A percentile compares a stretch with the other conserved stretches of the same genome.
phyloP scores from a whole-genome alignment of 2,888 invertebrate species.

The Trilocha varians region DNA sequence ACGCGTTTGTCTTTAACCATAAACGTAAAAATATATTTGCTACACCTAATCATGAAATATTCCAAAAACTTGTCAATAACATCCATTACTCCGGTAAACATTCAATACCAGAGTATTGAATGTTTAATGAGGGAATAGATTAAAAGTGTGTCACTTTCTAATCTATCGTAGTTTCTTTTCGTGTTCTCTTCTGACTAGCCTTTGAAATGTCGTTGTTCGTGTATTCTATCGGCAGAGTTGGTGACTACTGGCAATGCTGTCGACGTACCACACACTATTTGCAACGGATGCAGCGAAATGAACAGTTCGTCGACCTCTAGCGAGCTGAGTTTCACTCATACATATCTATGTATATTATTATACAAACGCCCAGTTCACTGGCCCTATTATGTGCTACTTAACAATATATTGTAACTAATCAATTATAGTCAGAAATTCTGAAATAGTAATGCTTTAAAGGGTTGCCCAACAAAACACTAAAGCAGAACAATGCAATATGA shows the following conservation, averaged over 20 bases:
- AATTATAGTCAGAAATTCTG: no score
- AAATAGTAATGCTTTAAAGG: no score
- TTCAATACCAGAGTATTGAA: no score
- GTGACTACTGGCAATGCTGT: slow-evolving; percentile 34
- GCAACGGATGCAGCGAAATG: slow-evolving; percentile 73
- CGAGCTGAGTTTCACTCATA: slow-evolving; percentile 67
- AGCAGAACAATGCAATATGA: neutral
- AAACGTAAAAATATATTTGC: no score
- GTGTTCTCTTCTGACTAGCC: slow-evolving; percentile 46
- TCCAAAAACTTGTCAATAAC: no score
- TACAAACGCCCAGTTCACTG: slow-evolving; percentile 62
- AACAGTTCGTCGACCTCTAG: slow-evolving; percentile 66
- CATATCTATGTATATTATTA: slow-evolving; percentile 10
- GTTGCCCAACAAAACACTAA: slow-evolving; percentile 2
- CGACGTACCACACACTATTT: slow-evolving; percentile 64
- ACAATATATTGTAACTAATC: slow-evolving; percentile 24
- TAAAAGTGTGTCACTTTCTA: slow-evolving; percentile 42
- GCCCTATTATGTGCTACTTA: slow-evolving; percentile 54
- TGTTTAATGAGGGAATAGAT: slow-evolving; percentile 18
- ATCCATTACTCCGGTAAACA: no score
- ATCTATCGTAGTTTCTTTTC: slow-evolving; percentile 42
- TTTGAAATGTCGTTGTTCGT: slow-evolving; percentile 47
- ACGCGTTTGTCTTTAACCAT: no score
- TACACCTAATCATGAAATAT: no score
- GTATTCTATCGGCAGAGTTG: slow-evolving; percentile 56